phyloP scores from a whole-genome alignment of 1,140 invertebrate genomes.

The Apis laboriosa region DNA sequence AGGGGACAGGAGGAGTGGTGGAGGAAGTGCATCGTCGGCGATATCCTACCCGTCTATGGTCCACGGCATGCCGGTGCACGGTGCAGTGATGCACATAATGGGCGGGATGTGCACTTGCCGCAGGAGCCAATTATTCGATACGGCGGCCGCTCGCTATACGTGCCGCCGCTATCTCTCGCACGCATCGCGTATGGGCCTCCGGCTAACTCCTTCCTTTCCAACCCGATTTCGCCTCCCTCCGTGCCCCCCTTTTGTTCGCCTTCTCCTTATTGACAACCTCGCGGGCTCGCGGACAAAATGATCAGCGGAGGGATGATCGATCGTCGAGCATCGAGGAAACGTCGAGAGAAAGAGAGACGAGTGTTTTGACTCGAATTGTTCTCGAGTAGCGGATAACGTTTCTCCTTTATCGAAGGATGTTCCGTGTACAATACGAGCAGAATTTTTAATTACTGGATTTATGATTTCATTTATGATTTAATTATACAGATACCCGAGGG shows the following conservation, averaged over 20 bases:
- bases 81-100: constrained; percentile 79
- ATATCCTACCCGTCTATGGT: constrained; percentile 55
- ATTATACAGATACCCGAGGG: too few species aligned
- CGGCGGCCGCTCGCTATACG: constrained; percentile 74
- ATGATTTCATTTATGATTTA: too few species aligned
- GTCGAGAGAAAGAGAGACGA: background rate
- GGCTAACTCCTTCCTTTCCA: constrained; percentile 62
- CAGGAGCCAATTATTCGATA: constrained; percentile 82
- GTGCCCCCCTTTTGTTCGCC: constrained; percentile 7
- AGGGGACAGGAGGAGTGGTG: constrained; percentile 42
- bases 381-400: too few species aligned
- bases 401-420: too few species aligned
- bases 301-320: constrained; percentile 8
- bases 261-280: constrained; percentile 27
- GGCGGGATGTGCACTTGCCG: constrained; percentile 80
- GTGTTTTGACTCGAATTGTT: background rate
- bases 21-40: constrained; percentile 57
- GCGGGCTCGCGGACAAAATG: constrained; percentile 24
- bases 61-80: constrained; percentile 63
- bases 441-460: too few species aligned
- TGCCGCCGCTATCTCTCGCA: constrained; percentile 77
- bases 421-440: too few species aligned
- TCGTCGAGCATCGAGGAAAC: background rate
- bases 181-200: constrained; percentile 73
- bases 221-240: constrained; percentile 51